Evolutionary conservation across 2,888 invertebrate genomes (phyloP).

Genomic region (Euzophera pinguis): DNA sequence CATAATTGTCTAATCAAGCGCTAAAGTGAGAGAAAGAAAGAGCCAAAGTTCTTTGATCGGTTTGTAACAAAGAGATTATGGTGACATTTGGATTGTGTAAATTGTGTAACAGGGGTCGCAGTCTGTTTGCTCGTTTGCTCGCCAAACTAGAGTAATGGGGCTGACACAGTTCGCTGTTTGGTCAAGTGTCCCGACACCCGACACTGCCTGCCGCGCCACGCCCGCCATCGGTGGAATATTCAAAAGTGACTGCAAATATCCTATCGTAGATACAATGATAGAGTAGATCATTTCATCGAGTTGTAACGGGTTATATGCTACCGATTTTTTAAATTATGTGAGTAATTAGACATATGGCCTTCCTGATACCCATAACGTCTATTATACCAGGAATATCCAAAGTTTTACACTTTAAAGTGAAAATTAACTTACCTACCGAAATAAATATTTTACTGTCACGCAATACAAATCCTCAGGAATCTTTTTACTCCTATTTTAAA

Average conservation of each 20-base stretch:
- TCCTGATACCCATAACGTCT: too few species aligned
- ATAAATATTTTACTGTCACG: too few species aligned
- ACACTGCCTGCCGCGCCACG: conserved; percentile 6
- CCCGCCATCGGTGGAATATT: conserved; percentile 24
- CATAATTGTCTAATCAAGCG: too few species aligned
- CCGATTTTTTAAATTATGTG: too few species aligned
- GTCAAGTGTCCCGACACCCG: conserved; percentile 34
- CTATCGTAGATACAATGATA: conserved; percentile 12
- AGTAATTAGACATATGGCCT: too few species aligned
- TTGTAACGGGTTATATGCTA: not conserved
- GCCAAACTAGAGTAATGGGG: conserved; percentile 32
- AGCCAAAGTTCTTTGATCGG: too few species aligned
- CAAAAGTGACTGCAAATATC: conserved; percentile 31
- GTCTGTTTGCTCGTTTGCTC: conserved; percentile 37
- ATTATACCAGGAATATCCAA: too few species aligned
- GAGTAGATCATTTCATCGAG: not conserved
- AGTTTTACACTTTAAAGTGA: too few species aligned
- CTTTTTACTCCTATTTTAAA: too few species aligned
- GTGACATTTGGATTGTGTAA: not conserved
- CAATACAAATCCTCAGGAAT: too few species aligned
- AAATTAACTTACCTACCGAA: too few species aligned
- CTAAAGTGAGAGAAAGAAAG: too few species aligned
- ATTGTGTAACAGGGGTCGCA: not conserved
- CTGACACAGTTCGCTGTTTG: conserved; percentile 31
- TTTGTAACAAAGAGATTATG: not conserved